Evolutionary conservation across 2,797 vertebrate genomes (phyloP), one percentile per base, ranked within the genome.

Genomic region (Molossus molossus): DNA sequence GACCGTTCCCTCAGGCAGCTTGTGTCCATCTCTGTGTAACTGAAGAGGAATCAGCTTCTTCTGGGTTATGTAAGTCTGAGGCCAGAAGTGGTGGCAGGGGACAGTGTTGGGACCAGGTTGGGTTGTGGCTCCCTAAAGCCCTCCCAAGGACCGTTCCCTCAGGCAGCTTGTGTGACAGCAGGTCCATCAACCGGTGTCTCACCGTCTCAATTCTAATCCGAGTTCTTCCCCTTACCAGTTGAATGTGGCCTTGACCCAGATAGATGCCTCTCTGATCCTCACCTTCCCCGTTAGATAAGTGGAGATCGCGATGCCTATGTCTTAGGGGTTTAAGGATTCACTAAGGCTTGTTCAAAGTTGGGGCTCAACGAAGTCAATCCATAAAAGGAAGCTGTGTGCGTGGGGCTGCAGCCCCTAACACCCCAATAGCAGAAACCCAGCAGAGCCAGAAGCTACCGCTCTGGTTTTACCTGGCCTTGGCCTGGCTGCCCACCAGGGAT

Each of bases 401-500:
- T 21, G 40, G 84, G 85, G 64, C 73, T 5, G 15, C 37, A 17
- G 10, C 27, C 50, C 55, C 75, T 88, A 45, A 69, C 25, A n/a
- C 25, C 62, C 50, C 29, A 33, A 17, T 1, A 18, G 40, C 88
- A 64, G 65, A 75, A 83, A 53, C 70, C 48, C 62, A 20, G 65
- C 62, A 87, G n/a, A 77, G 50, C 65, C 81, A 40, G 27, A 69
- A 90, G 29, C 85, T 25, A 12, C 40, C 21, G 25, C 79, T 84
- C 53, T 29, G 20, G 10, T 73, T 65, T 6, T 3, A 4, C 76
- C 90, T 87, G 55, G 70, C 87, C 85, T 96, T 96, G 95, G 64
- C 86, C 87, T 81, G 57, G 73, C 50, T 75, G 57, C 67, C 92
- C 76, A 57, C 53, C 55, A 15, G 45, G 64, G 53, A 57, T 91